These are phyloP conservation scores for Acanthurus leucopareius DNA, from an alignment of 2,797 vertebrate species.

Conservation along the genomic window DNA sequence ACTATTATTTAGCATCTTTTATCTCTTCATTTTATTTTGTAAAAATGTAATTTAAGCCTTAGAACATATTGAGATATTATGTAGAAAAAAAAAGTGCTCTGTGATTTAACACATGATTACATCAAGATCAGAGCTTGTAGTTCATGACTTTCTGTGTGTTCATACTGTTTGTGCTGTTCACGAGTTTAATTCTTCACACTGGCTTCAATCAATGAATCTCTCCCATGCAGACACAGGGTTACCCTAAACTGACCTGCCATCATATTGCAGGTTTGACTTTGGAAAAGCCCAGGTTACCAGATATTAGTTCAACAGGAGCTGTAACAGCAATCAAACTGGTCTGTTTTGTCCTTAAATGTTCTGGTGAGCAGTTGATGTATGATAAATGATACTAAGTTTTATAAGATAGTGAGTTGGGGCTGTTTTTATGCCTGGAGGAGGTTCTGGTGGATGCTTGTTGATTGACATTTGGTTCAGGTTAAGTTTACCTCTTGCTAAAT, in stretches of 20 bases:
- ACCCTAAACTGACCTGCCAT: constrained; percentile 58
- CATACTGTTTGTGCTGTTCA: neutral
- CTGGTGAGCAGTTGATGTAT: constrained; percentile 64
- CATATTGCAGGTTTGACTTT: constrained; percentile 46
- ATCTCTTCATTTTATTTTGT: neutral
- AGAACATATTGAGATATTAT: neutral
- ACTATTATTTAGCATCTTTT: neutral
- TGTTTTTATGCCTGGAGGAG: constrained; percentile 65
- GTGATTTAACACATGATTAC: neutral
- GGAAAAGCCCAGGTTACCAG: constrained; percentile 46
- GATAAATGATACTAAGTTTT: constrained; percentile 52
- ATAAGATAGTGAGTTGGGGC: constrained; percentile 42
- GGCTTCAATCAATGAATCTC: constrained; percentile 13
- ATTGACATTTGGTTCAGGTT: constrained; percentile 77
- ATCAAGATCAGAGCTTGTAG: neutral
- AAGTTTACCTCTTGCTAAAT: constrained; percentile 71
- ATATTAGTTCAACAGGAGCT: constrained; percentile 67
- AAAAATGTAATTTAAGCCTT: neutral
- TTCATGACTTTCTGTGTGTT: neutral
- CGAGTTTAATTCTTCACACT: neutral
- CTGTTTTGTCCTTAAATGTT: constrained; percentile 67
- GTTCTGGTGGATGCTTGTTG: constrained; percentile 76
- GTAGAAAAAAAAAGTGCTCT: neutral
- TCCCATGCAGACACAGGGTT: constrained; percentile 18
- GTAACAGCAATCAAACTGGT: constrained; percentile 62